Conservation (phyloP, 2,113 vertebrate species). For the Raja brachyura region DNA sequence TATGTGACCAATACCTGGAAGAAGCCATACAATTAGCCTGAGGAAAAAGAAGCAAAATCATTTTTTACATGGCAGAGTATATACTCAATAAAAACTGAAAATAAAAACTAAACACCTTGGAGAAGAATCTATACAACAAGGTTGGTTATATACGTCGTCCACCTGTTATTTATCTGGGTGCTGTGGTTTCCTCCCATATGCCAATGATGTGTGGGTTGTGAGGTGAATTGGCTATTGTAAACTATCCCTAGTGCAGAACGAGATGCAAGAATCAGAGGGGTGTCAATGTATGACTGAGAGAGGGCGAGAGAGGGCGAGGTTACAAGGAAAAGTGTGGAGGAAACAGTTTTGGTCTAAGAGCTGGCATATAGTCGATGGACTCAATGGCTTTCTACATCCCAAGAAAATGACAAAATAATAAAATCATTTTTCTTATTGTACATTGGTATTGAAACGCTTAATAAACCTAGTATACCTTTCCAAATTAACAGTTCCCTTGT, state of each 20-base stretch:
- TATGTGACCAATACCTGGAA: neutral
- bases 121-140: neutral
- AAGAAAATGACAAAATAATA: too few species aligned
- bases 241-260: too few species aligned
- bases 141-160: neutral
- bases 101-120: neutral
- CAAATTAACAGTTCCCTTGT: neutral
- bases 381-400: too few species aligned
- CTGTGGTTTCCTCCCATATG: too few species aligned
- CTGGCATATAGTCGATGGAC: too few species aligned
- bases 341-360: too few species aligned
- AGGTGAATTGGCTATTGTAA: too few species aligned
- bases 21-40: neutral
- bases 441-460: neutral
- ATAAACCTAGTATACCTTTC: neutral
- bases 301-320: too few species aligned
- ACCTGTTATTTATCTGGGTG: neutral
- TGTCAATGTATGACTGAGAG: too few species aligned
- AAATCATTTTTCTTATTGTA: neutral
- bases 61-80: neutral
- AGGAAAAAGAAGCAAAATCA: neutral
- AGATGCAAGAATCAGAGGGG: too few species aligned
- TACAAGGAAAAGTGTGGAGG: too few species aligned
- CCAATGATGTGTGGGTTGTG: too few species aligned
- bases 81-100: neutral